Percentiles rank a stretch among this genome's conserved stretches.
Conservation (phyloP, 1,140 invertebrate genomes). For the Platorchestia sp. region DNA sequence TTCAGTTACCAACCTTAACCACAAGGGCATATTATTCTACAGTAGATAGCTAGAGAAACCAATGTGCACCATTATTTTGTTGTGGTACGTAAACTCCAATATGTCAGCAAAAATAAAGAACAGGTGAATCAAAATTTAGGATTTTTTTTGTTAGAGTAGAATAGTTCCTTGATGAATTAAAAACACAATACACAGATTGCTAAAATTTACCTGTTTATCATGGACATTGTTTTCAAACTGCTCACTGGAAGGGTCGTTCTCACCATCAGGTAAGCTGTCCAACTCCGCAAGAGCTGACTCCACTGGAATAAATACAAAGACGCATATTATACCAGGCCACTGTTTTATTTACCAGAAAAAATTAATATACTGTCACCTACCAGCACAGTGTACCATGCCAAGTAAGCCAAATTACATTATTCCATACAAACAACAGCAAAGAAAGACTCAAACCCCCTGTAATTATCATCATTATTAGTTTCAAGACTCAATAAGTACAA, state of each 20-base stretch:
- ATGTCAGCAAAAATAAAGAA: no score
- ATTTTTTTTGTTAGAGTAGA: neutral
- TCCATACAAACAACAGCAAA: neutral
- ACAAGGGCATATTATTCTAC: no score
- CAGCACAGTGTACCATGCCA: neutral
- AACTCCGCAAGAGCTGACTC: slow-evolving; percentile 66
- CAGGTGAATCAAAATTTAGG: neutral
- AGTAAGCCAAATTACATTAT: neutral
- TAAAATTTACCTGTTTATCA: slow-evolving; percentile 59
- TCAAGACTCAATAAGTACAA: no score
- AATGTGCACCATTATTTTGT: no score
- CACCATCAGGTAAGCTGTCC: slow-evolving; percentile 66
- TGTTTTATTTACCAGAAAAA: neutral
- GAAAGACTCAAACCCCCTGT: neutral
- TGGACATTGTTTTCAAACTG: slow-evolving; percentile 64
- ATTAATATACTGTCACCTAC: neutral
- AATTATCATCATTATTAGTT: no score
- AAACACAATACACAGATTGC: neutral
- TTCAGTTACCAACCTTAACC: no score
- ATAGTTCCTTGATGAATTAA: neutral
- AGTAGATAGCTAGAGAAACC: no score
- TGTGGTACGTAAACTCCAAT: no score
- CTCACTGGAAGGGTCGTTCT: slow-evolving; percentile 57
- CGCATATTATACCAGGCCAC: neutral
- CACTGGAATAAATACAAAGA: slow-evolving; percentile 57